phyloP scores from a whole-genome alignment of 2,888 invertebrate species.

The Lordiphosa andalusiaca region DNA sequence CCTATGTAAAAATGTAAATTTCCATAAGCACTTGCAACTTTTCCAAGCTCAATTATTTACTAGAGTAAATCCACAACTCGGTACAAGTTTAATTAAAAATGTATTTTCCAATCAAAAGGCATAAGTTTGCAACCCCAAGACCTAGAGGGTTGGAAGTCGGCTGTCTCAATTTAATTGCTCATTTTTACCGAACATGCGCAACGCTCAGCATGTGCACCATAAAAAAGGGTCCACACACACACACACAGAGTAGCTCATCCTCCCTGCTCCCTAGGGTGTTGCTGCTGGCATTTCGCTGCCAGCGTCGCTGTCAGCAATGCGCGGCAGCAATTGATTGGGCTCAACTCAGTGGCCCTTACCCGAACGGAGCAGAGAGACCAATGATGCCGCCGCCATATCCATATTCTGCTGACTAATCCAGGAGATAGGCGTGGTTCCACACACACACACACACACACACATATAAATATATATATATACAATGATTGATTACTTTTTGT shows the following conservation, averaged over 20 bases:
- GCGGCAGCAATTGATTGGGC: conserved; percentile 72
- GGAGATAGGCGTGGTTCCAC: conserved; percentile 79
- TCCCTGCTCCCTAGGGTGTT: conserved; percentile 44
- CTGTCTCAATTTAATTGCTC: conserved; percentile 51
- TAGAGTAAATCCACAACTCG: too few species aligned
- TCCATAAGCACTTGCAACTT: too few species aligned
- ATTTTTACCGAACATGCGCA: conserved; percentile 73
- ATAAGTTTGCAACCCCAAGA: conserved; percentile 16
- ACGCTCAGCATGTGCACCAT: conserved; percentile 51
- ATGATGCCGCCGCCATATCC: conserved; percentile 70
- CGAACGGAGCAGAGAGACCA: conserved; percentile 49
- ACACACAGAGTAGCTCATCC: conserved; percentile 24
- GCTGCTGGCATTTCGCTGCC: conserved; percentile 31
- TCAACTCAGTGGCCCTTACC: conserved; percentile 54
- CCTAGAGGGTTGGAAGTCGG: conserved; percentile 26
- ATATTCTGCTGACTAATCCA: conserved; percentile 79
- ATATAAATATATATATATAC: too few species aligned
- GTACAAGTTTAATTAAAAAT: conserved; percentile 34
- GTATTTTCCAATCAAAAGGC: conserved; percentile 24
- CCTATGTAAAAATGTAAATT: background rate
- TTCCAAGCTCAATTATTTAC: too few species aligned
- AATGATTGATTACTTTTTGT: conserved; percentile 78
- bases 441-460: conserved; percentile 36
- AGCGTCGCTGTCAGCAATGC: conserved; percentile 51
- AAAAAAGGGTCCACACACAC: conserved; percentile 28